phyloP scores from a whole-genome alignment of 2,888 invertebrate species.

The Strigamia transsilvanica region DNA sequence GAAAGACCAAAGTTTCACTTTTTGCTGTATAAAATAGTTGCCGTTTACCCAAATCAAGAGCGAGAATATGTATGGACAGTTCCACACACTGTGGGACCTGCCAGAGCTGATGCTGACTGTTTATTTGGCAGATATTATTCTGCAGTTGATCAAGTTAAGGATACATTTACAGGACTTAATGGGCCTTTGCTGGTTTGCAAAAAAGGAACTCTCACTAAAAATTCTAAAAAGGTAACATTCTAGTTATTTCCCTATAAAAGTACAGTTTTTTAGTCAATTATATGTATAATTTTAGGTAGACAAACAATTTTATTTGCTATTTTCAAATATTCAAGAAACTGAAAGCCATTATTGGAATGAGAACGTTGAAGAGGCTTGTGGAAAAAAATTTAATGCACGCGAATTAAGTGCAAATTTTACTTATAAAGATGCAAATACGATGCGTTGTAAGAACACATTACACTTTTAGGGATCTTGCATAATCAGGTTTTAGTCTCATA shows the following conservation, averaged over 20 bases:
- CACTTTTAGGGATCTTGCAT: too few relatives aligned
- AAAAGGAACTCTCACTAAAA: background rate
- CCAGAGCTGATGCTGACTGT: conserved; percentile 25
- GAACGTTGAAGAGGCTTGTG: background rate
- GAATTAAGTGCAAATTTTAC: background rate
- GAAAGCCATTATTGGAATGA: conserved; percentile 25
- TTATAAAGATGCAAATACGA: background rate
- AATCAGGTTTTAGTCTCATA: too few relatives aligned
- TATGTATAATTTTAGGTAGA: conserved; percentile 4
- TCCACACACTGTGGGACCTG: conserved; percentile 16
- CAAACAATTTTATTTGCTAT: background rate
- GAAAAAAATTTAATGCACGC: background rate
- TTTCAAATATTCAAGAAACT: conserved; percentile 10
- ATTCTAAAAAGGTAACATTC: too few relatives aligned
- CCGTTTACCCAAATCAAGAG: background rate
- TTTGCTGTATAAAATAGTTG: background rate
- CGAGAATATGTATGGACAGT: conserved; percentile 27
- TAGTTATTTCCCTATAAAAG: background rate
- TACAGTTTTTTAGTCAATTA: background rate
- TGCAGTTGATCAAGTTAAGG: conserved; percentile 34
- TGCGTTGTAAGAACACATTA: background rate
- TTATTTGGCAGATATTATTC: conserved; percentile 46
- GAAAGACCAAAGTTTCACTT: background rate
- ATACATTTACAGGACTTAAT: conserved; percentile 48
- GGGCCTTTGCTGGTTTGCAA: conserved; percentile 40